Percentiles rank a stretch among this genome's conserved stretches.
phyloP scores from a whole-genome alignment of 2,888 invertebrate genomes.

The Tetranychus piercei region DNA sequence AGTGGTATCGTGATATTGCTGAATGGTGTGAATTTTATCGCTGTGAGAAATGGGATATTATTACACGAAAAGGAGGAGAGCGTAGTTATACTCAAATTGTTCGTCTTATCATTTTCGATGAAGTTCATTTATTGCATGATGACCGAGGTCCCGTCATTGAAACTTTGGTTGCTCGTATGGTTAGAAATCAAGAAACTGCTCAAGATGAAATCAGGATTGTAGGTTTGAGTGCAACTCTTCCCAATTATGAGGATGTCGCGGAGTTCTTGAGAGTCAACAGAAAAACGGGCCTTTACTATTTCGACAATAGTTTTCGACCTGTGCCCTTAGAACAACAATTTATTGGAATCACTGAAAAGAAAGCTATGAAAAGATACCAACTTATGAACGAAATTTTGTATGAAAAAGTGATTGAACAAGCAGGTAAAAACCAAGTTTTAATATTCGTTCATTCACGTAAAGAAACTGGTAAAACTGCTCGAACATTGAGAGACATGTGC shows the following conservation, averaged over 20 bases:
- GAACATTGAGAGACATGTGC: slow-evolving; percentile 89
- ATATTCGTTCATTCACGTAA: slow-evolving; percentile 97
- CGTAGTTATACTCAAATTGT: slow-evolving; percentile 91
- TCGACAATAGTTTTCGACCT: slow-evolving; percentile 88
- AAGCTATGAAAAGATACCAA: slow-evolving; percentile 84
- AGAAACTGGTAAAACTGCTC: slow-evolving; percentile 90
- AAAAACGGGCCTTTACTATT: slow-evolving; percentile 77
- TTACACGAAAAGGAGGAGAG: slow-evolving; percentile 92
- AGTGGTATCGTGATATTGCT: no score
- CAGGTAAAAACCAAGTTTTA: slow-evolving; percentile 88
- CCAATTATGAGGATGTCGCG: slow-evolving; percentile 94
- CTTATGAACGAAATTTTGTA: slow-evolving; percentile 99
- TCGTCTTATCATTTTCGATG: slow-evolving; percentile 81
- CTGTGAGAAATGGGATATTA: slow-evolving; percentile 97
- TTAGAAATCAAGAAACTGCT: slow-evolving; percentile 54
- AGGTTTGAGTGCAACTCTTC: slow-evolving; percentile 87
- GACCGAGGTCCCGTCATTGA: slow-evolving; percentile 94
- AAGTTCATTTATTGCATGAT: slow-evolving; percentile 93
- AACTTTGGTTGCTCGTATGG: slow-evolving; percentile 61
- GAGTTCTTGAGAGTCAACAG: slow-evolving; percentile 75
- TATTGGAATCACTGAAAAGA: slow-evolving; percentile 96
- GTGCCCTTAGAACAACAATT: slow-evolving; percentile 95
- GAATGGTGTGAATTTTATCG: no score
- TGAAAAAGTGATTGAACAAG: slow-evolving; percentile 97
- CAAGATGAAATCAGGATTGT: slow-evolving; percentile 87